Conservation (phyloP, 2,113 vertebrate genomes). For the Redunca redunca region DNA sequence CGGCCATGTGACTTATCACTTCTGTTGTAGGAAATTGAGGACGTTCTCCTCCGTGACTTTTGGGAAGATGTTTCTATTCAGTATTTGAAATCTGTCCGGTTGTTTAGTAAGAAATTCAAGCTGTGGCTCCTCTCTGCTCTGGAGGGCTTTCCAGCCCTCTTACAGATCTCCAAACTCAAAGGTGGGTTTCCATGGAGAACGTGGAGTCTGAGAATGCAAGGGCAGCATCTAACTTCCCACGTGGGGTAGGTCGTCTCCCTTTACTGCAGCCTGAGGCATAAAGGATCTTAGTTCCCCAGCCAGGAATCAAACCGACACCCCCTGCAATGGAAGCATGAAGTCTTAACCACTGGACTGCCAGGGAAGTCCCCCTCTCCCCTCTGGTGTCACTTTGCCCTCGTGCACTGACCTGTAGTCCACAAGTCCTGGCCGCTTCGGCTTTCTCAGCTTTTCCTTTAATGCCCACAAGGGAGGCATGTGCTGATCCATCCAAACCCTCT, state of each 20-base stretch:
- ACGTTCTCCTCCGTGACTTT: constrained; percentile 75
- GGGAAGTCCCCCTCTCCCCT: neutral
- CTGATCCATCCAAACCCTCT: too few species aligned
- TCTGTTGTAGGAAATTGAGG: constrained; percentile 75
- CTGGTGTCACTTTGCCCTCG: accelerated
- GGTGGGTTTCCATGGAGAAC: constrained; percentile 53
- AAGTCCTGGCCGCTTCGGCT: neutral
- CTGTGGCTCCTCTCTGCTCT: constrained; percentile 74
- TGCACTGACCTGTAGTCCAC: accelerated
- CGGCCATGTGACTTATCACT: neutral
- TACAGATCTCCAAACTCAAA: constrained; percentile 73
- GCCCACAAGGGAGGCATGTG: too few species aligned
- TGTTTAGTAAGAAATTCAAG: constrained; percentile 77
- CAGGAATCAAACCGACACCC: neutral
- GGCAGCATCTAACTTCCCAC: neutral
- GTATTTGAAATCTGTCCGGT: constrained; percentile 69
- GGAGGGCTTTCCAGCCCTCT: constrained; percentile 60
- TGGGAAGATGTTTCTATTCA: constrained; percentile 74
- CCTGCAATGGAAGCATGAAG: neutral
- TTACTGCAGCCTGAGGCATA: neutral
- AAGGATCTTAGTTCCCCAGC: neutral
- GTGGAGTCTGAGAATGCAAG: neutral
- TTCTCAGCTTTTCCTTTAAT: neutral
- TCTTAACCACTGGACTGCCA: neutral
- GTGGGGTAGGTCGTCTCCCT: accelerated